Percentiles rank a stretch among this genome's conserved stretches.
Evolutionary conservation across 2,888 invertebrate species (phyloP).

Genomic region (Perizoma flavofasciatum): DNA sequence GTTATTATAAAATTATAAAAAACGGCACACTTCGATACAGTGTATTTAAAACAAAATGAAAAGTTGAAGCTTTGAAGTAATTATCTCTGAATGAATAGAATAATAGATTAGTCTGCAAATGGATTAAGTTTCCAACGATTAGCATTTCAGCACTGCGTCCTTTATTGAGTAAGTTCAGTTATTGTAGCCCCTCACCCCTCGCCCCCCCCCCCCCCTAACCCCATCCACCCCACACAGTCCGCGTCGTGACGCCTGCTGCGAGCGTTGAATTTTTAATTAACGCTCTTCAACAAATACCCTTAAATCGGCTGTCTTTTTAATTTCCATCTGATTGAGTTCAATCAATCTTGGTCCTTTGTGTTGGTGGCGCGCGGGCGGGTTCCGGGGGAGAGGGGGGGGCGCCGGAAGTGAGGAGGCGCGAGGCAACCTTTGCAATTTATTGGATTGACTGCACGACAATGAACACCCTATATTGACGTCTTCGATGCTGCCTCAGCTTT

Average conservation of each 20-base stretch:
- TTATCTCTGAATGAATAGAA: conserved; percentile 40
- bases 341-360: conserved; percentile 40
- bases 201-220: background rate
- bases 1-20: too few species aligned
- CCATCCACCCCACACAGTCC: conserved; percentile 1
- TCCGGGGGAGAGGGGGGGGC: conserved; percentile 1
- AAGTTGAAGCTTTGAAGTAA: conserved; percentile 33
- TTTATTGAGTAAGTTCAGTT: conserved; percentile 34
- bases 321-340: conserved; percentile 40
- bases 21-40: background rate
- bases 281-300: conserved; percentile 31
- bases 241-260: conserved; percentile 2
- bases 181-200: conserved; percentile 15
- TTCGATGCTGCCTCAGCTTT: conserved; percentile 24
- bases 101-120: conserved; percentile 40
- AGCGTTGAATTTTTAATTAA: conserved; percentile 33
- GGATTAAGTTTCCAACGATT: conserved; percentile 39
- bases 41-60: conserved; percentile 21
- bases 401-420: background rate
- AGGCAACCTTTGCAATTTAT: conserved; percentile 26
- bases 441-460: conserved; percentile 36
- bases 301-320: conserved; percentile 42
- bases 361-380: background rate
- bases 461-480: conserved; percentile 24
- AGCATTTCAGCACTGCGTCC: conserved; percentile 36